Base-by-base conservation (phyloP, 2,888 invertebrate species). In the Microctonus hyperodae region DNA sequence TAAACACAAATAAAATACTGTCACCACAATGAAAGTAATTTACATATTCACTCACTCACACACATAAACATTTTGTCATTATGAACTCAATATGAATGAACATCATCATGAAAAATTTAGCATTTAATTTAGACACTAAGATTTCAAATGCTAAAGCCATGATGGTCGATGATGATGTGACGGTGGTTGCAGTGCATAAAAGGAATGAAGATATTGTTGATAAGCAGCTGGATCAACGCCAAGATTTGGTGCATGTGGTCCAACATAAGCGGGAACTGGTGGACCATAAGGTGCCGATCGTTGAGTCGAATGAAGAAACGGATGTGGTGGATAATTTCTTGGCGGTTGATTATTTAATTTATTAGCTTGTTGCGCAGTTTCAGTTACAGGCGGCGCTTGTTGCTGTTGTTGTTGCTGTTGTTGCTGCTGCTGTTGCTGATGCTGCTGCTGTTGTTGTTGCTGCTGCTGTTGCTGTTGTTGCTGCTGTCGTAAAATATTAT, bases 151-250 rank as follows among this genome's bases (percentile, higher is more conserved):
- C 83, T 83, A 83, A 70, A 83, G 81, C 83, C 83, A 83, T 69
- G 83, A 78, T 48, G 82, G 81, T 77, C 83, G 76, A 71, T 82
- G 82, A 74, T 79, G 80, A 74, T 82, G 83, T 3, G 80, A 78
- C n/a, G 81, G 80, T 63, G 82, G 80, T 69, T 79, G 83, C 58
- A 83, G 76, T 48, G 83, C 81, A 60, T 83, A 83, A 20, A 83
- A 73, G 57, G 83, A 83, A 74, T 83, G 83, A 68, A 83, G 68
- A 67, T 83, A 83, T 69, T 83, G 83, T 65, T 83, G 83, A 71
- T 83, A 83, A 60, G 82, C 82, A 20, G 83, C 75, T 7, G 83
- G 82, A 69, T 83, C 83, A 65, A 83, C 77, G 13, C 80, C 74
- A 2, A 83, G 59, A 64, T 83, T 83, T 13, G 83, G 77, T 25